These are phyloP conservation scores for Serrognathus titanus DNA, from an alignment of 2,888 invertebrate species.

Conservation along the genomic window DNA sequence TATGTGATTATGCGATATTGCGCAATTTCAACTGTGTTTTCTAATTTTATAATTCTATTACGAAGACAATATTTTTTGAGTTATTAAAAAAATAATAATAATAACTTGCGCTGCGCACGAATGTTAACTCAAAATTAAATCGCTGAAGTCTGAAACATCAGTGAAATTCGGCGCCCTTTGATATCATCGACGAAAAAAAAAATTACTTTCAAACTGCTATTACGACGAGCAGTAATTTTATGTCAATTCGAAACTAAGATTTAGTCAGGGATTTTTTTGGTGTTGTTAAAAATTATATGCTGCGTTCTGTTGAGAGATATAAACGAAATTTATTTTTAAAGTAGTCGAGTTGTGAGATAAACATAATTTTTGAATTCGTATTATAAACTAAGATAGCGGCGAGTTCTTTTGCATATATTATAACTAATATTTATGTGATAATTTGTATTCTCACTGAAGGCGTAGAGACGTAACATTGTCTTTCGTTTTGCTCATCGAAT, in stretches of 20 bases:
- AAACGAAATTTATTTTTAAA: constrained; percentile 18
- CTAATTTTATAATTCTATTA: background rate
- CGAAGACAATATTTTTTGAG: background rate
- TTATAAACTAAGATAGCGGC: constrained; percentile 18
- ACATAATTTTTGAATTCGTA: constrained; percentile 21
- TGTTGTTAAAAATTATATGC: constrained; percentile 13
- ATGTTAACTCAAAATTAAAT: no score
- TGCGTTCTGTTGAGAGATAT: background rate
- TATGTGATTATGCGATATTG: no score
- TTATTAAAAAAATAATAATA: background rate
- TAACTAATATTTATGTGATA: background rate
- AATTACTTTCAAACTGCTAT: constrained; percentile 11
- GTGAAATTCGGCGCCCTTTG: no score
- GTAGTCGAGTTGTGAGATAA: constrained; percentile 19
- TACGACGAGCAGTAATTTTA: constrained; percentile 27
- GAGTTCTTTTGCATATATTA: background rate
- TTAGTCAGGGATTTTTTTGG: constrained; percentile 36
- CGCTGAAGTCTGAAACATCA: no score
- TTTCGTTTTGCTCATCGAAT: no score
- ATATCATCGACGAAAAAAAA: background rate
- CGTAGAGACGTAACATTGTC: no score
- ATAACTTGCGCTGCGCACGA: background rate
- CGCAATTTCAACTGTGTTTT: no score
- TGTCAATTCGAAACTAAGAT: constrained; percentile 38
- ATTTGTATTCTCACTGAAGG: no score